Base-by-base conservation (phyloP, 1,140 invertebrate genomes). In the Bombus affinis region DNA sequence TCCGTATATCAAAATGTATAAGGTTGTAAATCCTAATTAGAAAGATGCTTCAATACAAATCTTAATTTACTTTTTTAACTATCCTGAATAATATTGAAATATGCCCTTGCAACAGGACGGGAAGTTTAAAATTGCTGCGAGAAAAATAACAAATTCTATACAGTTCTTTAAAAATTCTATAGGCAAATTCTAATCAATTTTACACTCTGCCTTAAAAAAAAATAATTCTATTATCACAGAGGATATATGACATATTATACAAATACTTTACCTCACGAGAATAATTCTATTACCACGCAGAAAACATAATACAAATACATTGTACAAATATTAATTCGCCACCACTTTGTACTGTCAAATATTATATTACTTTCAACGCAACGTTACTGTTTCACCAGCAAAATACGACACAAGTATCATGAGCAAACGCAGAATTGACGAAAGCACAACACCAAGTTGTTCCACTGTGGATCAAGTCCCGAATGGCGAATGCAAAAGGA, bases 401-500 rank as follows among this genome's bases (percentile, higher is more conserved):
- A n/a, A 4, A 0, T n/a, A 39, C 6, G 15, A 25, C 6, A 44
- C 32, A 3, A 13, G 35, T n/a, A 18, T 53, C 5, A 6, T 0
- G 47, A 53, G 18, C 47, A 53, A 53, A 22, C 18, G 47, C n/a
- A 22, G 22, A 59, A 57, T 53, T 8, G 35, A 76, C 62, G 44
- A 42, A 57, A 53, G 0, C 47, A 37, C 59, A 42, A 0, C 25
- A 15, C n/a, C 28, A 4, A 71, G 39, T 72, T 71, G 57, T 12
- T n/a, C 25, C 22, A 22, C 1, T n/a, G 66, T 42, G 47, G 32
- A 44, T 15, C 28, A 9, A 57, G 39, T n/a, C n/a, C 37, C 47
- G 68, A 71, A 28, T 47, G 32, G 47, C 66, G 25, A 72, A 25
- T 35, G 53, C 68, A 39, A 85, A 85, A 80, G 83, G 83, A 85